Base-by-base conservation (phyloP, 1,140 invertebrate species). In the Leucophenga varia region DNA sequence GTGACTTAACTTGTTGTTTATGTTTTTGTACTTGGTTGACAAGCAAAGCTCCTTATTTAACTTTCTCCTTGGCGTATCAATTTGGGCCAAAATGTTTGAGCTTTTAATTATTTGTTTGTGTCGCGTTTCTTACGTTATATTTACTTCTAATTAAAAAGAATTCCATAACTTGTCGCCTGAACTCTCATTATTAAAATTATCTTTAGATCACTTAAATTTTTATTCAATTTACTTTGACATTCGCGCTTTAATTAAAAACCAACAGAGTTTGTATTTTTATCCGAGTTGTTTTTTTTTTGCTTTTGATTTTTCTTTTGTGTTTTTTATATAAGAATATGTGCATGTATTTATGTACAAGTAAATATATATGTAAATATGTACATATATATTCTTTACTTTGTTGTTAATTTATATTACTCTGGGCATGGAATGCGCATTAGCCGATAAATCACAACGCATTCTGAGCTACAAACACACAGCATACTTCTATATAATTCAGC, bases 101-200 rank as follows among this genome's bases (percentile, higher is more conserved):
- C 22, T 25, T 25, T 65, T 59, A 65, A 65, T 65, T 65, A 65
- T 59, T 61, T 65, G 61, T 61, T 65, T 65, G 56, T 52, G n/a
- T n/a, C n/a, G 51, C 55, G 45, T 37, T 43, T 40, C 47, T 47
- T 53, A 25, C 22, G 5, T 25, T 25, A 18, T 65, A 65, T 65
- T 65, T 65, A 52, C 65, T 61, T 65, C 67, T 65, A 65, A 65
- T 65, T 65, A 65, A 65, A 52, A 53, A 22, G 21, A 25, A 39
- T 38, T n/a, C n/a, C n/a, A n/a, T n/a, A n/a, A n/a, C n/a, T n/a
- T n/a, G n/a, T n/a, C n/a, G n/a, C n/a, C n/a, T n/a, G n/a, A n/a
- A n/a, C n/a, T n/a, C n/a, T n/a, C n/a, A n/a, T n/a, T n/a, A n/a
- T n/a, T n/a, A n/a, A n/a, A n/a, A n/a, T n/a, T 54, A 45, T 32